A percentile compares a stretch with the other conserved stretches of the same genome.
Conservation (phyloP, 2,888 invertebrate species). For the Caradrina clavipalpis region DNA sequence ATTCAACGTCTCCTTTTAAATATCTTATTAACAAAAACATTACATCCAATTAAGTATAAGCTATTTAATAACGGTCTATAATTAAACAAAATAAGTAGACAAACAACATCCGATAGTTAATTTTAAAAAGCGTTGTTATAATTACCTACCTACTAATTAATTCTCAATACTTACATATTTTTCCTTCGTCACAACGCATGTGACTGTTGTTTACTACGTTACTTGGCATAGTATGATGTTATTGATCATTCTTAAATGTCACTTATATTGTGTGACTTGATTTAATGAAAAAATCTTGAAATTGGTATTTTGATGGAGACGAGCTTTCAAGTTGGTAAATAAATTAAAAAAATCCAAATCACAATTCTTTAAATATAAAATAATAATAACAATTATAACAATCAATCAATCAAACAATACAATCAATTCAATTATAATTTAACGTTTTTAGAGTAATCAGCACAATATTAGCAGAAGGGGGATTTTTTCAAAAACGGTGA, state of each 20-base stretch:
- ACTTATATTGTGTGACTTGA: constrained; percentile 13
- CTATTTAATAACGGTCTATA: background rate
- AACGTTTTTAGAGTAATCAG: no score
- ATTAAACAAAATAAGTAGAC: background rate
- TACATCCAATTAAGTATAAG: background rate
- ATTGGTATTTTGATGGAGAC: background rate
- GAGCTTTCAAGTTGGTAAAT: no score
- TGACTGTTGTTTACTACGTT: constrained; percentile 46
- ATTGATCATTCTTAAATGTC: constrained; percentile 29
- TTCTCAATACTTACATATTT: constrained; percentile 3
- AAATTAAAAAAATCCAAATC: no score
- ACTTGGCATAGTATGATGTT: constrained; percentile 43
- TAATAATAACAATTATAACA: no score
- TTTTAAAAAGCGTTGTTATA: constrained; percentile 3
- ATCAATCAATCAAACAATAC: no score
- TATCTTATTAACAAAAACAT: background rate
- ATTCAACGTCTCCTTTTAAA: background rate
- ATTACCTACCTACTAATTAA: constrained; percentile 4
- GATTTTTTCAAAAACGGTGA: no score
- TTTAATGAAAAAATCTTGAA: constrained; percentile 9
- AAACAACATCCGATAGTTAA: background rate
- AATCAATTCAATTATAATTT: no score
- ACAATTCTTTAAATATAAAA: no score
- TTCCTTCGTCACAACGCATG: constrained; percentile 32
- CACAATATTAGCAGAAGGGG: no score